Base-by-base conservation (phyloP, 2,797 vertebrate species). In the Hemitrygon akajei region DNA sequence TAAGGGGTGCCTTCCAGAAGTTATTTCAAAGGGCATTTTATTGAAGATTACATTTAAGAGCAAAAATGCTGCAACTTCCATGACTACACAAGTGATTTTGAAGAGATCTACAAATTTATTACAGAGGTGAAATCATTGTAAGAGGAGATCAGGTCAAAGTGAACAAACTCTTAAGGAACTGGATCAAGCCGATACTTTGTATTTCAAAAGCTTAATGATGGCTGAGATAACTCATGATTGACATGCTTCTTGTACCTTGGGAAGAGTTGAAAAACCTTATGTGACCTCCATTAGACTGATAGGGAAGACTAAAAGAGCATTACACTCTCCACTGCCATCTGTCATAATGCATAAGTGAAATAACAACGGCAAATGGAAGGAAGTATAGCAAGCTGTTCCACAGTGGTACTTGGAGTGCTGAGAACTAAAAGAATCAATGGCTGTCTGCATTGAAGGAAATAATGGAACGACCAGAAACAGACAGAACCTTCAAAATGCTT, bases 311-410 rank as follows among this genome's bases (percentile, higher is more conserved):
- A 98, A 98, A 98, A 98, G 97, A 98, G 97, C 97, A 97, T 97
- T 96, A 97, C 97, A 97, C 97, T 97, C 97, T 97, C 96, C 97
- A 97, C 96, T 97, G 96, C 98, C 98, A 98, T 98, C 98, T 98
- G 98, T 98, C 98, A 97, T 97, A 98, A 98, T 95, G 96, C 97
- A 96, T 97, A 97, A 97, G 96, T 96, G 96, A 97, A 97, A 97
- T 97, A 97, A 97, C 96, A 96, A 96, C 96, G 95, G 96, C 97
- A 94, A 95, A 95, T 94, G 75, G 93, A 93, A 95, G 94, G 56
- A 84, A 87, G 69, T 91, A 94, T 82, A 94, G 94, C 93, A 97
- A 97, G 97, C 97, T 97, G 97, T 97, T 97, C 91, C 76, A 27
- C 6, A 76, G 37, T 58, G 91, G 69, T 40, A 47, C 69, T 56